Conservation (phyloP, 2,797 vertebrate genomes). For the Luscinia megarhynchos region DNA sequence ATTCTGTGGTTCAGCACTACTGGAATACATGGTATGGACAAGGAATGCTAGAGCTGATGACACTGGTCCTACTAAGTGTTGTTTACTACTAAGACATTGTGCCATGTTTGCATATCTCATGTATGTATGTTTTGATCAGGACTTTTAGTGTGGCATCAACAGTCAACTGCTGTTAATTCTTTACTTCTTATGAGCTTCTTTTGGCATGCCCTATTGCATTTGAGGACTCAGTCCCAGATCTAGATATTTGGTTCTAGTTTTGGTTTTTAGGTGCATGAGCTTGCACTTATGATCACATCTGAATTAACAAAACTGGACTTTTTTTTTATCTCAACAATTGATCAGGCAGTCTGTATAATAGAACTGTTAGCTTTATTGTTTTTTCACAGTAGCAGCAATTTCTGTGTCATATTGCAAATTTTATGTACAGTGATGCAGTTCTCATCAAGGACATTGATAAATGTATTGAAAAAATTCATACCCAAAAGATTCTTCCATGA, state of each 20-base stretch:
- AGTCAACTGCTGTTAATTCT: background rate
- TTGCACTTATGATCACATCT: background rate
- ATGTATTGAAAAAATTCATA: fast-evolving
- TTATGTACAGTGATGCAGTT: background rate
- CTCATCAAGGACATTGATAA: background rate
- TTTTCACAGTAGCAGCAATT: background rate
- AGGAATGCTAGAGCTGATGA: background rate
- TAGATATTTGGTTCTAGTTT: background rate
- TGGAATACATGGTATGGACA: fast-evolving
- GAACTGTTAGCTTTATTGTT: background rate
- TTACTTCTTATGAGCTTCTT: background rate
- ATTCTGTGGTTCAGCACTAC: background rate
- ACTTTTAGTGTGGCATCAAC: background rate
- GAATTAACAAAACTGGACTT: background rate
- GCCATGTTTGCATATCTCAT: background rate
- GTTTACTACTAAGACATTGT: background rate
- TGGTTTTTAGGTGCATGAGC: background rate
- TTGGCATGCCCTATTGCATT: background rate
- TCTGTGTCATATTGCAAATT: background rate
- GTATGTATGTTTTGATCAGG: background rate
- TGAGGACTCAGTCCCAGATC: background rate
- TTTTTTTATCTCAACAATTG: background rate
- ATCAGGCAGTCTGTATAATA: background rate
- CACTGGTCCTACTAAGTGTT: background rate
- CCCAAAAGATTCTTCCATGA: background rate